phyloP scores from a whole-genome alignment of 2,888 invertebrate genomes.

The Diarsia rubi region DNA sequence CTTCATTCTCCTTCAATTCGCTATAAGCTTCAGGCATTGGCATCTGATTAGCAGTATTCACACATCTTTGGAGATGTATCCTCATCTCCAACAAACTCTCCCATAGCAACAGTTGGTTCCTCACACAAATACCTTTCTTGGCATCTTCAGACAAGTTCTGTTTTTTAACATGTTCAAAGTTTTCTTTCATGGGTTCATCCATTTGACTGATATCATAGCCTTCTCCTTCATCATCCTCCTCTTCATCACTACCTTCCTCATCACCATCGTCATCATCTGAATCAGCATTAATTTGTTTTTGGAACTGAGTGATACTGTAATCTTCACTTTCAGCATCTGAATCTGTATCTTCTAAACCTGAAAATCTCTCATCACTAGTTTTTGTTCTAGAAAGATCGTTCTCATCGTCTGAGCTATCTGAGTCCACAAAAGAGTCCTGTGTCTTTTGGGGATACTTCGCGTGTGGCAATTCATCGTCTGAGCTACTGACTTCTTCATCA shows the following conservation, averaged over 20 bases:
- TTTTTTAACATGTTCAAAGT: constrained; percentile 91
- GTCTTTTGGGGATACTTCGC: constrained; percentile 35
- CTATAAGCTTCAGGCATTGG: constrained; percentile 92
- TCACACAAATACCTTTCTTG: constrained; percentile 93
- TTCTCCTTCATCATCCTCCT: constrained; percentile 75
- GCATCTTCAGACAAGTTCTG: constrained; percentile 90
- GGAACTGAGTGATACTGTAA: constrained; percentile 76
- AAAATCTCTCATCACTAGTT: constrained; percentile 62
- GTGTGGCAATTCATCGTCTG: constrained; percentile 57
- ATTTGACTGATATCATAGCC: constrained; percentile 87
- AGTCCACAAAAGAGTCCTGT: constrained; percentile 19
- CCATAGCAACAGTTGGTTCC: constrained; percentile 94
- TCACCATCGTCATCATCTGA: constrained; percentile 65
- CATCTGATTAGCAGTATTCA: constrained; percentile 94
- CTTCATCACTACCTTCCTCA: constrained; percentile 69
- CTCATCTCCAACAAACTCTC: constrained; percentile 96
- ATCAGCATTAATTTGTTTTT: constrained; percentile 72
- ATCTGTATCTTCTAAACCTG: constrained; percentile 67
- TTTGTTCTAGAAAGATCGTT: constrained; percentile 43
- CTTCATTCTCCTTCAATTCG: constrained; percentile 84
- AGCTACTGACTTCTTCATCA: constrained; percentile 64
- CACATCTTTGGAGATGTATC: constrained; percentile 96
- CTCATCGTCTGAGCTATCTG: constrained; percentile 38
- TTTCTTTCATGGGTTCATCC: constrained; percentile 86
- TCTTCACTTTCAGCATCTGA: constrained; percentile 77